A percentile compares a stretch with the other conserved stretches of the same genome.
phyloP scores from a whole-genome alignment of 2,888 invertebrate species.

The Apodemia duryi region DNA sequence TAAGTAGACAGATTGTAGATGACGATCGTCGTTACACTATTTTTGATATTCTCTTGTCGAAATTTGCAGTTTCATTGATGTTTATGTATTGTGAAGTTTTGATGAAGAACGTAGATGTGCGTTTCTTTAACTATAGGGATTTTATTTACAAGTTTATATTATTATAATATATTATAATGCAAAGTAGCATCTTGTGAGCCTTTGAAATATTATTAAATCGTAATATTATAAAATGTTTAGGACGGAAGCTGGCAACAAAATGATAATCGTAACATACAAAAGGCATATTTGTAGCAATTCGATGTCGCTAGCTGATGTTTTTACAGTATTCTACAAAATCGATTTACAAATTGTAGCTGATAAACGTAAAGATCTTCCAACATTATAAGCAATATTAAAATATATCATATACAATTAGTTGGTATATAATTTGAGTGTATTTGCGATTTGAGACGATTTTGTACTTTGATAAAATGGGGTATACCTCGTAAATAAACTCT shows the following conservation, averaged over 20 bases:
- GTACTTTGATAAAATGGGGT: constrained; percentile 20
- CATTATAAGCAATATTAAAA: constrained; percentile 62
- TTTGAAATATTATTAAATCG: constrained; percentile 47
- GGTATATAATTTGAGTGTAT: constrained; percentile 21
- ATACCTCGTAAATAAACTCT: constrained; percentile 4
- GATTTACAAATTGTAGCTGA: constrained; percentile 21
- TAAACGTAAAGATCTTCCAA: constrained; percentile 49
- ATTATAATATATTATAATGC: constrained; percentile 55
- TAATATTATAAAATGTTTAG: constrained; percentile 48
- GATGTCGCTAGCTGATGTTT: constrained; percentile 25
- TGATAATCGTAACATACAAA: constrained; percentile 35
- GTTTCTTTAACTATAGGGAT: constrained; percentile 63
- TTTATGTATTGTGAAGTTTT: constrained; percentile 46
- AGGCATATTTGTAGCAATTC: constrained; percentile 20
- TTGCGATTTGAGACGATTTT: constrained; percentile 21
- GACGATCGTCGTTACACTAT: constrained; percentile 73
- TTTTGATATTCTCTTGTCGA: constrained; percentile 80
- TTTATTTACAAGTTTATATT: constrained; percentile 76
- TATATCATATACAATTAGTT: constrained; percentile 35
- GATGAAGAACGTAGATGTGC: constrained; percentile 53
- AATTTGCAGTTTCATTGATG: constrained; percentile 71
- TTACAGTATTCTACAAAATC: constrained; percentile 20
- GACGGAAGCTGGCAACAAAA: constrained; percentile 57
- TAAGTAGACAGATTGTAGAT: constrained; percentile 70
- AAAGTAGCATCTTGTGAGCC: constrained; percentile 67